Conservation (phyloP, 2,113 vertebrate genomes). For the Menura novaehollandiae region DNA sequence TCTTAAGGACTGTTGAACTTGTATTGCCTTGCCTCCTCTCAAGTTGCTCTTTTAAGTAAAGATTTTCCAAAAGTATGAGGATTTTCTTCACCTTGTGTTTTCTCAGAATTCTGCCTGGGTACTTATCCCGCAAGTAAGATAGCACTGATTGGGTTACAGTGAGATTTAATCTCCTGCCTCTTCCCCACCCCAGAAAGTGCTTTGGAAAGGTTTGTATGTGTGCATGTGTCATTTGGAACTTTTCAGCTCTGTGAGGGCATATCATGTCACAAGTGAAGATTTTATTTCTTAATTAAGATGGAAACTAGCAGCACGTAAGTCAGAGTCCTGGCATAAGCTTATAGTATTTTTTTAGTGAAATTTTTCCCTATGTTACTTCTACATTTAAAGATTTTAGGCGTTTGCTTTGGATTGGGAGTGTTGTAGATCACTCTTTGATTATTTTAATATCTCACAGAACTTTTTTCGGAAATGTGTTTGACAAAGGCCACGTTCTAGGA, state of each 20-base stretch:
- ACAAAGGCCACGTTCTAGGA: not conserved
- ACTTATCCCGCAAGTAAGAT: not conserved
- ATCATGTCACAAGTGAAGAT: not conserved
- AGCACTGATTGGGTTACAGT: not conserved
- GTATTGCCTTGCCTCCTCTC: not conserved
- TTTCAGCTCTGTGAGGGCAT: not conserved
- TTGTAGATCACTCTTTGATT: not conserved
- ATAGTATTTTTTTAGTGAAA: not conserved
- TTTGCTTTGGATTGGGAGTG: not conserved
- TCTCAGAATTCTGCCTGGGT: not conserved
- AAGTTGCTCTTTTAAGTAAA: not conserved
- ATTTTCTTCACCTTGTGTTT: not conserved
- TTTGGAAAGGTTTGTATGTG: not conserved
- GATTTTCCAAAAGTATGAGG: not conserved
- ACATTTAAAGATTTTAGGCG: not conserved
- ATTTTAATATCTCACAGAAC: not conserved
- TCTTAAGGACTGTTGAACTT: not conserved
- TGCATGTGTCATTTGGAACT: fast-evolving
- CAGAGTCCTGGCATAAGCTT: not conserved
- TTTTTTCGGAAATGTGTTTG: not conserved
- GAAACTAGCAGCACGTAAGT: not conserved
- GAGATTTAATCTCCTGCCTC: not conserved
- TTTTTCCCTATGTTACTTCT: not conserved
- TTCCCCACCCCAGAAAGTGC: not conserved
- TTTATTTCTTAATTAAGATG: not conserved